Base-by-base conservation (phyloP, 2,113 vertebrate genomes). In the Murina feae region DNA sequence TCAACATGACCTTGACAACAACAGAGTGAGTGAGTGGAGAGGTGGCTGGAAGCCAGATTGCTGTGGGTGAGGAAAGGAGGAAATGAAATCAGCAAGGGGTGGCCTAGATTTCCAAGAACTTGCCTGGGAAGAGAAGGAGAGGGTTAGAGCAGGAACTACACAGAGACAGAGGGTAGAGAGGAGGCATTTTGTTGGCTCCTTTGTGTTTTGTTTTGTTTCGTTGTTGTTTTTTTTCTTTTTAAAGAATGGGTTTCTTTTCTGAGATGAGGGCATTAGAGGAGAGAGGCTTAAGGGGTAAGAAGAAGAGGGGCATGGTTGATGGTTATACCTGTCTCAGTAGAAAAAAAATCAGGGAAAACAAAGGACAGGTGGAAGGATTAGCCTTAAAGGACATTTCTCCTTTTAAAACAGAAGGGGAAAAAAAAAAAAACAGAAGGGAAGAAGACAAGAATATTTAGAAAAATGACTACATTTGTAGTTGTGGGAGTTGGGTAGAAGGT, bases 51-150 rank as follows among this genome's bases (percentile, higher is more conserved):
- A 89, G 96, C 96, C 96, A 97, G 90, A 69, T 42, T 78, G 80
- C 93, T 92, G 79, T 55, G 87, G 91, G 78, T 90, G 80, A 95
- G 20, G 82, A 83, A 87, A 79, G 76, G 37, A 91, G 94, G 94
- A 96, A 91, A 78, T 91, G 92, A 96, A 96, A 92, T 95, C 87
- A 96, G 96, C 78, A 90, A 94, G 96, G 93, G 94, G 91, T 95
- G 90, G 90, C 89, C 85, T 91, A 90, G 90, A 94, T 96, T 96
- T 96, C 95, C 84, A 97, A 93, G 87, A 97, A 94, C 66, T 96
- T 51, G 82, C 80, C 39, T 85, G 68, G 49, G 89, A 83, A 83
- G 49, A n/a, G 63, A 89, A 49, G 20, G 39, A 71, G 58, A 71
- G 20, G 25, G 17, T 21, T 3, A 44, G 39, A 66, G 21, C 18